A percentile compares a stretch with the other conserved stretches of the same genome.
Evolutionary conservation across 2,113 vertebrate genomes (phyloP).

Genomic region (Brachirus orientalis): DNA sequence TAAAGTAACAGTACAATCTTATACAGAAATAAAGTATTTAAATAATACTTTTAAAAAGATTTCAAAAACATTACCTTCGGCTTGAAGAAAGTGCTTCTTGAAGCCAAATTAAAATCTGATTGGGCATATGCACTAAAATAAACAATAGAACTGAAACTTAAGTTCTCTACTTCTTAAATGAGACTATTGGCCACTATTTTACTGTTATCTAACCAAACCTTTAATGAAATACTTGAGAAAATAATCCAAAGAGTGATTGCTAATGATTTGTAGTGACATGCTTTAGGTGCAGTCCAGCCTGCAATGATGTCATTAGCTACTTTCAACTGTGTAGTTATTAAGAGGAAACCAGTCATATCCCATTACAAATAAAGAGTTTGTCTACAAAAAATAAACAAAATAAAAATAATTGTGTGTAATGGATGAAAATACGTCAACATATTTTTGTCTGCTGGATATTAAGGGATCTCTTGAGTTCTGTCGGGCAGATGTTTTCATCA

Average conservation of each 20-base stretch:
- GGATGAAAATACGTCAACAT: neutral
- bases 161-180: neutral
- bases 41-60: too few relatives aligned
- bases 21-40: too few relatives aligned
- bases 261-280: too few relatives aligned
- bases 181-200: neutral
- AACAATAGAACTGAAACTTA: too few relatives aligned
- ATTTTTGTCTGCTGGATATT: slow-evolving; percentile 24
- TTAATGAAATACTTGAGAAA: neutral
- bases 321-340: neutral
- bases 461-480: slow-evolving; percentile 2
- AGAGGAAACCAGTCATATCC: slow-evolving; percentile 47
- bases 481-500: slow-evolving; percentile 14
- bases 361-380: neutral
- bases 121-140: neutral
- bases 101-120: neutral
- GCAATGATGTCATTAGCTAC: slow-evolving; percentile 11
- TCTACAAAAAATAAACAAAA: neutral
- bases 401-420: neutral
- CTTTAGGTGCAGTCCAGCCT: neutral
- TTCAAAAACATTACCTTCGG: too few relatives aligned
- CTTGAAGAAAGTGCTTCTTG: neutral
- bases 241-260: too few relatives aligned
- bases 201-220: too few relatives aligned
- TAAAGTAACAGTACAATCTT: too few relatives aligned